These are phyloP conservation scores for Nothobranchius kuhntae DNA, from an alignment of 2,113 vertebrate species.

Conservation along the genomic window DNA sequence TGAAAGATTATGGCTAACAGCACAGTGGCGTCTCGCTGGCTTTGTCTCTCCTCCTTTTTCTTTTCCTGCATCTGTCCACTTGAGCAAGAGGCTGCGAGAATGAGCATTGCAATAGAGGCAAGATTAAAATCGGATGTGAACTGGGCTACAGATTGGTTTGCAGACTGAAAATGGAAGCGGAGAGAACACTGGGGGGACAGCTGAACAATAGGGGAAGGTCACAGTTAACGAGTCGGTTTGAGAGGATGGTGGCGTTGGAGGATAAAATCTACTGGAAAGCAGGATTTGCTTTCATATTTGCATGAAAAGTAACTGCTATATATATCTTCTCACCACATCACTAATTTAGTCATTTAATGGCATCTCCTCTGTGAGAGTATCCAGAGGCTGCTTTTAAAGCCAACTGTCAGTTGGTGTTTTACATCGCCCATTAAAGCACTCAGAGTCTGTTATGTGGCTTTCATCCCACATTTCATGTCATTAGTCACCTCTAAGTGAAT, in stretches of 20 bases:
- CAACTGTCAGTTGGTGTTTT: conserved; percentile 25
- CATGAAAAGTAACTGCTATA: conserved; percentile 25
- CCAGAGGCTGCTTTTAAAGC: conserved; percentile 21
- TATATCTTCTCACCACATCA: conserved; percentile 5
- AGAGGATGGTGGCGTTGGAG: conserved; percentile 3
- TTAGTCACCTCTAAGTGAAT: conserved; percentile 48
- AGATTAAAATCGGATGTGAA: conserved; percentile 77
- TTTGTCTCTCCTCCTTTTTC: conserved; percentile 49
- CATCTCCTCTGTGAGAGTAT: conserved; percentile 12
- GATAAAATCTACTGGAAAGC: conserved; percentile 32
- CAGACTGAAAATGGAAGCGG: conserved; percentile 54
- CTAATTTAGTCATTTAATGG: conserved; percentile 22
- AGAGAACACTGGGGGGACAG: conserved; percentile 45
- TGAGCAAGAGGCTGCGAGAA: conserved; percentile 50
- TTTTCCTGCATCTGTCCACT: conserved; percentile 42
- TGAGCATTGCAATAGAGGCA: conserved; percentile 56
- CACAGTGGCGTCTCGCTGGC: conserved; percentile 33
- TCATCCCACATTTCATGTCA: conserved; percentile 34
- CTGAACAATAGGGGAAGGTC: conserved; percentile 68
- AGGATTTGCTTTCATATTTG: conserved; percentile 39
- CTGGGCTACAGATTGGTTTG: conserved; percentile 74
- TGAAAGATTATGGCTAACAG: conserved; percentile 66
- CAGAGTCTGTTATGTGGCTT: conserved; percentile 16
- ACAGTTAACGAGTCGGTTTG: conserved; percentile 43
- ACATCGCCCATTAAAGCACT: conserved; percentile 38